Evolutionary conservation across 2,888 invertebrate species (phyloP).

Genomic region (Andrena marginata): DNA sequence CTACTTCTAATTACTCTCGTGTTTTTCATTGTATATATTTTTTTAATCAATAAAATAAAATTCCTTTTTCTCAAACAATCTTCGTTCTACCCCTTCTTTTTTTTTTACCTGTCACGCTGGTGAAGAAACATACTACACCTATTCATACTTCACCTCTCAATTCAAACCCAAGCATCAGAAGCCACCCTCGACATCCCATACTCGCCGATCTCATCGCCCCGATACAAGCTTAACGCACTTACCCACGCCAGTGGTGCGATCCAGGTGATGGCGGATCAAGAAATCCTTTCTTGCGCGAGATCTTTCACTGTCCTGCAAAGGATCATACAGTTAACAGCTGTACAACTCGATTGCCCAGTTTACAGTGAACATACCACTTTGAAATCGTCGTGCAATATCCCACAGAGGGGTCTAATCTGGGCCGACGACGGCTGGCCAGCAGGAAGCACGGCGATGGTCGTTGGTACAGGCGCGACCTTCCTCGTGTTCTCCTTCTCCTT

Average conservation of each 20-base stretch:
- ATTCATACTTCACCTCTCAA: too few species aligned
- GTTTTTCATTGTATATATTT: too few species aligned
- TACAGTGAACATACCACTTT: conserved; percentile 75
- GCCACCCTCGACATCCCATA: not conserved
- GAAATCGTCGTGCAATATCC: conserved; percentile 78
- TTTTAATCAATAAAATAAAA: too few species aligned
- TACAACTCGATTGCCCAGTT: not conserved
- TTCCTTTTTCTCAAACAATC: too few species aligned
- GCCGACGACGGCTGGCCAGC: conserved; percentile 83
- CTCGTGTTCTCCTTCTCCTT: conserved; percentile 94
- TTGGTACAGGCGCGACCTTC: conserved; percentile 85
- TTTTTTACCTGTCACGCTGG: too few species aligned
- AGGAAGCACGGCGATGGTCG: conserved; percentile 76
- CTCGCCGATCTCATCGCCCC: not conserved
- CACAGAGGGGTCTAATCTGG: conserved; percentile 81
- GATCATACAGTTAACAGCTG: not conserved
- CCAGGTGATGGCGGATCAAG: conserved; percentile 89
- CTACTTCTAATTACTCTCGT: too few species aligned
- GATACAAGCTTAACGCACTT: conserved; percentile 59
- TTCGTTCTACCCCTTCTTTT: too few species aligned
- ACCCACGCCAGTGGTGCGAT: conserved; percentile 90
- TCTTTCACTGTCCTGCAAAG: conserved; percentile 81
- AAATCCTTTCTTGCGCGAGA: conserved; percentile 88
- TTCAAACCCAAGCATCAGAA: not conserved
- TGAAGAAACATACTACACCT: too few species aligned